Base-by-base conservation (phyloP, 2,888 invertebrate species). In the Morpho achilles region DNA sequence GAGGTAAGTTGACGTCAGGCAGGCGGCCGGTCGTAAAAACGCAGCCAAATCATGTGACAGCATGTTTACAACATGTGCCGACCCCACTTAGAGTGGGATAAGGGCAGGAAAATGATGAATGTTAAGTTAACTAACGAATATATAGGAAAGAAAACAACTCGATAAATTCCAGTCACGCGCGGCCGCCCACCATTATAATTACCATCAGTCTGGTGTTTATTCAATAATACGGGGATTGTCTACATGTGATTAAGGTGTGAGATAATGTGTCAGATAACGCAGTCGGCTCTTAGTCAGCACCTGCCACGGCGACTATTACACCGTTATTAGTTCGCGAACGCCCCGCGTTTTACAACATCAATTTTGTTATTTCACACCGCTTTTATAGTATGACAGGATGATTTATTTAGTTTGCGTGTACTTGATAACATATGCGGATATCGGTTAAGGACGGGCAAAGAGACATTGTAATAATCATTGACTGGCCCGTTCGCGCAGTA, bases 321-420 rank as follows among this genome's bases (percentile, higher is more conserved):
- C 76, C 70, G 77, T 82, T 82, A 82, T 82, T 82, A 82, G 76
- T 69, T 70, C 64, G 64, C 70, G 75, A 73, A 80, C 79, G 76
- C 77, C 84, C 80, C 75, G 73, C 75, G 69, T 80, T 83, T 82
- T 76, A 83, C 75, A 82, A 80, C 79, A 82, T 82, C 85, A 82
- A 84, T 84, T 83, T 76, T 76, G 75, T 78, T 83, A 78, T 81
- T 82, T 80, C 77, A 82, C 81, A 81, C 54, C 60, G 48, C 46
- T 59, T 22, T 54, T 59, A 62, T 53, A 58, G 59, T 58, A 40
- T 61, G 61, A 64, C 59, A 50, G 57, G 40, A 46, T 56, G 56
- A 60, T 60, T 56, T 56, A 56, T 60, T 47, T n/a, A 49, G 48
- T 51, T 50, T 32, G 58, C 49, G 41, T 49, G 5, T 32, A 32